Conservation (phyloP, 64 coral and sea anemone species). For the Pachyseris speciosa region DNA sequence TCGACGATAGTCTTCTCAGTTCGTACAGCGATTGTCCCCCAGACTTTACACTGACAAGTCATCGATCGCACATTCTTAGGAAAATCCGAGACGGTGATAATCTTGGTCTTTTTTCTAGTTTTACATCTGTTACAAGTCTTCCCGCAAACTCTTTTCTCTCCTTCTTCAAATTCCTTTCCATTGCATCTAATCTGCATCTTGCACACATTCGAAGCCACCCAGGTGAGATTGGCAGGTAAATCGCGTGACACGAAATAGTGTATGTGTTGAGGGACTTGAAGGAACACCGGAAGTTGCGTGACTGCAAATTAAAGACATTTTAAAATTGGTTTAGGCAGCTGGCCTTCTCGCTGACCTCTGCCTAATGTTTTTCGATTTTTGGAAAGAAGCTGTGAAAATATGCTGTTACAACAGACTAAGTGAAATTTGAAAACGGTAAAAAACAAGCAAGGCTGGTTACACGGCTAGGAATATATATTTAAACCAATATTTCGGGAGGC, state of each 20-base stretch:
- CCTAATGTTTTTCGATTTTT: too few species aligned
- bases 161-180: background rate
- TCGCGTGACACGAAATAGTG: background rate
- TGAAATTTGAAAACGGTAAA: too few species aligned
- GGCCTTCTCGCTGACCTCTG: too few species aligned
- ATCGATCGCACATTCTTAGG: background rate
- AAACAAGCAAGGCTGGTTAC: too few species aligned
- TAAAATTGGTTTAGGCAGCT: too few species aligned
- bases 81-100: background rate
- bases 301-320: too few species aligned
- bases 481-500: too few species aligned
- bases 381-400: too few species aligned
- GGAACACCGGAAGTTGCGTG: background rate
- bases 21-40: background rate
- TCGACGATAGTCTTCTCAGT: background rate
- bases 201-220: constrained; percentile 3
- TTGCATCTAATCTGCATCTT: background rate
- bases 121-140: background rate
- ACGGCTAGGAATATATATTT: too few species aligned
- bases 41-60: background rate
- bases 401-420: too few species aligned
- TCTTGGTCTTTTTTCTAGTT: background rate
- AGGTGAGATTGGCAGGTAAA: background rate
- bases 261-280: background rate
- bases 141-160: background rate